phyloP scores from a whole-genome alignment of 2,888 invertebrate genomes.

The Tenthredo distinguenda region DNA sequence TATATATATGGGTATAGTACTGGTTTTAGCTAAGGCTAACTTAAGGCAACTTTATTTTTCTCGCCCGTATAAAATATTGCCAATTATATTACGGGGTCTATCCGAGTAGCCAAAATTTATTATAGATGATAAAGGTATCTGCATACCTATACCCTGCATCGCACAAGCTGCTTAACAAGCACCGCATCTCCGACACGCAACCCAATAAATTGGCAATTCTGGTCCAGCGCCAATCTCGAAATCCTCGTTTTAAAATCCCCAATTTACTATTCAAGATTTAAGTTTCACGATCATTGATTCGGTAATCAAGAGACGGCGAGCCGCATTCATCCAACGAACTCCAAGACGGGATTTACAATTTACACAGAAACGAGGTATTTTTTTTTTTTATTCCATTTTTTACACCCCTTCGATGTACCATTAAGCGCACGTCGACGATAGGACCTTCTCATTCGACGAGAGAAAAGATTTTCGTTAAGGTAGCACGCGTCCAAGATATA shows the following conservation, averaged over 20 bases:
- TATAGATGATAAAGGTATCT: slow-evolving; percentile 71
- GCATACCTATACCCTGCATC: slow-evolving; percentile 51
- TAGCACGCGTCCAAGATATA: slow-evolving; percentile 42
- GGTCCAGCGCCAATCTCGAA: slow-evolving; percentile 46
- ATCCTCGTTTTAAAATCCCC: slow-evolving; percentile 40
- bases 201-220: slow-evolving; percentile 66
- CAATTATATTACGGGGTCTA: slow-evolving; percentile 65
- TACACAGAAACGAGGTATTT: background rate
- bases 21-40: background rate
- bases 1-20: background rate
- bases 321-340: background rate
- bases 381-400: background rate
- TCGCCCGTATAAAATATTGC: slow-evolving; percentile 63
- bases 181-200: slow-evolving; percentile 63
- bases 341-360: background rate
- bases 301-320: slow-evolving; percentile 17
- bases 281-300: slow-evolving; percentile 30
- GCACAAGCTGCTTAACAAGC: slow-evolving; percentile 67
- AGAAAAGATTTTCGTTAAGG: background rate
- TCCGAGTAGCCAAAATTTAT: slow-evolving; percentile 69
- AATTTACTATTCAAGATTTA: slow-evolving; percentile 46
- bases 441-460: background rate
- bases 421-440: background rate
- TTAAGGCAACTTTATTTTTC: slow-evolving; percentile 26
- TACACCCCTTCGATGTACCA: background rate